Base-by-base conservation (phyloP, 2,797 vertebrate genomes). In the Enoplosus armatus region DNA sequence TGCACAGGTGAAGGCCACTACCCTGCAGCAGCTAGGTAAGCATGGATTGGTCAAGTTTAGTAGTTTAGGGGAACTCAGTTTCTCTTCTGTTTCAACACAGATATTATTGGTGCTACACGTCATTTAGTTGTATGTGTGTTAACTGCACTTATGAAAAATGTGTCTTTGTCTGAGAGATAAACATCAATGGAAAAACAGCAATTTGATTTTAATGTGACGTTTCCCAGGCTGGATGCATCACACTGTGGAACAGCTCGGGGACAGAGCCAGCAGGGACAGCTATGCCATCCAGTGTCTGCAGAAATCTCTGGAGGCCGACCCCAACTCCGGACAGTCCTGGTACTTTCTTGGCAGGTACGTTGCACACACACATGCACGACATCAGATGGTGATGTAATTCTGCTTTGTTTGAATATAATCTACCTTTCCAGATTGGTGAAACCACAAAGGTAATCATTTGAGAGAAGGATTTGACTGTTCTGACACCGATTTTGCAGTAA, bases 231-330 rank as follows among this genome's bases (percentile, higher is more conserved):
- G 98, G 98, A 99, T 99, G 98, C 98, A 99, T 97, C 98, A 99
- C 94, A 99, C 98, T 45, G 97, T 98, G 90, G 98, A 99, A 92
- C 98, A 98, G 91, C 94, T 99, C 84, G 98, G 97, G 94, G 98
- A 99, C 93, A 98, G 97, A 95, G 93, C 96, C 90, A 96, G 95
- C 93, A 98, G 98, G 95, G 97, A 98, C 96, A 98, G 96, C 91
- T 99, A 97, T 96, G 98, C 98, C 96, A 99, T 99, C 95, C 98
- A 99, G 88, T 99, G 98, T 98, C 97, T 99, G 90, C 98, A 99
- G 95, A 98, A 98, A 94, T 99, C 98, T 90, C 95, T 99, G 94
- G 98, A 99, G 96, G 98, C 98, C 84, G 98, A 99, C 94, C 98
- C 98, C 64, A 99, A 98, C 95, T 99, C 98, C 87, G 98, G 98